Base-by-base conservation (phyloP, 23 tunicate species). In the Clavelina lepadiformis region DNA sequence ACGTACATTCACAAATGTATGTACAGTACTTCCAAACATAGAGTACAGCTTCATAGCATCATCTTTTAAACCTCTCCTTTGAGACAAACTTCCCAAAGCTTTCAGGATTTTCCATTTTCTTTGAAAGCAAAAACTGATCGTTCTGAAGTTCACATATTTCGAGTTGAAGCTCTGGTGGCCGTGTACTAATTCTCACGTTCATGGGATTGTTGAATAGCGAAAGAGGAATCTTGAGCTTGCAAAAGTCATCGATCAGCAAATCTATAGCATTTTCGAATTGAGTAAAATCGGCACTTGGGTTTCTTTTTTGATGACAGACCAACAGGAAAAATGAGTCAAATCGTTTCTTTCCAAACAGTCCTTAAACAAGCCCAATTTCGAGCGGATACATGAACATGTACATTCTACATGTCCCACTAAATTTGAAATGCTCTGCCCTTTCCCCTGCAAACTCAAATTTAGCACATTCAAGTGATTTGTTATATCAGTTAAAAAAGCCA, bases 391-490 rank as follows among this genome's bases (percentile, higher is more conserved):
- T n/a, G n/a, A n/a, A n/a, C n/a, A n/a, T n/a, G n/a, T n/a, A n/a
- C n/a, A n/a, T 50, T 71, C 76, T 11, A 56, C 76, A 51, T 71
- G 65, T 32, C 19, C 76, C 34, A 71, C 76, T 2, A 56, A 56
- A 45, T 71, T 29, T 32, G 51, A 71, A 45, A 0, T 71, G 50
- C 35, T 71, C 21, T 71, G 76, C 35, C 57, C 35, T 31, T 28
- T 56, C 29, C 50, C 66, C 37, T 56, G 66, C 76, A 56, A 56
- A 50, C 57, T 71, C 76, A 71, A 1, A 31, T 71, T 54, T 71
- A 71, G 21, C 38, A 56, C 35, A 35, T 71, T 71, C 76, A 71
- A 56, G 76, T 71, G 76, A 33, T 54, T 71, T 45, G 76, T 71
- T 18, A 71, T 56, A 22, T 63, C 69, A 11, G 69, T 63, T 33